A percentile compares a stretch with the other conserved stretches of the same genome.
These are phyloP conservation scores for Stenichneumon culpator DNA, from an alignment of 2,888 invertebrate genomes.

Conservation along the genomic window DNA sequence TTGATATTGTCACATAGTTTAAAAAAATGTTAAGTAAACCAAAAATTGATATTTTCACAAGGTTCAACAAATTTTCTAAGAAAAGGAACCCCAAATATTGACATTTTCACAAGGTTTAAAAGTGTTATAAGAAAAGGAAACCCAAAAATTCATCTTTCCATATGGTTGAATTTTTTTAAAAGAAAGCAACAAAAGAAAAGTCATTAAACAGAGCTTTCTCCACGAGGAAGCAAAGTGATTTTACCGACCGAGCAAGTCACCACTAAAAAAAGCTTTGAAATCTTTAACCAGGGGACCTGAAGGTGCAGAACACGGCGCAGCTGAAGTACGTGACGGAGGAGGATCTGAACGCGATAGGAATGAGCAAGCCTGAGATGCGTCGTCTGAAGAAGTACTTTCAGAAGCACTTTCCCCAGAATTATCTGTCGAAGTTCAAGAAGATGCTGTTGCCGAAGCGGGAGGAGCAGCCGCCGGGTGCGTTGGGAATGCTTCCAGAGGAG, in stretches of 20 bases:
- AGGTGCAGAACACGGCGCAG: slow-evolving; percentile 95
- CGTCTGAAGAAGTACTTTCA: slow-evolving; percentile 97
- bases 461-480: slow-evolving; percentile 81
- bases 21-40: too few relatives aligned
- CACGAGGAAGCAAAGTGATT: too few relatives aligned
- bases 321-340: slow-evolving; percentile 97
- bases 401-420: slow-evolving; percentile 97
- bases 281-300: slow-evolving; percentile 88
- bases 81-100: too few relatives aligned
- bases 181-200: too few relatives aligned
- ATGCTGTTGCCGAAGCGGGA: slow-evolving; percentile 88
- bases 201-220: too few relatives aligned
- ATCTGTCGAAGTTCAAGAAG: slow-evolving; percentile 96
- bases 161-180: too few relatives aligned
- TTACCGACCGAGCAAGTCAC: not conserved
- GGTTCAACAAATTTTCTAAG: too few relatives aligned
- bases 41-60: too few relatives aligned
- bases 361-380: slow-evolving; percentile 97
- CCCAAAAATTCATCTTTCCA: too few relatives aligned
- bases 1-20: too few relatives aligned
- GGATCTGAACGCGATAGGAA: slow-evolving; percentile 95
- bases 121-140: too few relatives aligned
- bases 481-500: slow-evolving; percentile 83
- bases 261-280: not conserved
- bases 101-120: too few relatives aligned